Base-by-base conservation (phyloP, 2,888 invertebrate species). In the Sesamia inferens region DNA sequence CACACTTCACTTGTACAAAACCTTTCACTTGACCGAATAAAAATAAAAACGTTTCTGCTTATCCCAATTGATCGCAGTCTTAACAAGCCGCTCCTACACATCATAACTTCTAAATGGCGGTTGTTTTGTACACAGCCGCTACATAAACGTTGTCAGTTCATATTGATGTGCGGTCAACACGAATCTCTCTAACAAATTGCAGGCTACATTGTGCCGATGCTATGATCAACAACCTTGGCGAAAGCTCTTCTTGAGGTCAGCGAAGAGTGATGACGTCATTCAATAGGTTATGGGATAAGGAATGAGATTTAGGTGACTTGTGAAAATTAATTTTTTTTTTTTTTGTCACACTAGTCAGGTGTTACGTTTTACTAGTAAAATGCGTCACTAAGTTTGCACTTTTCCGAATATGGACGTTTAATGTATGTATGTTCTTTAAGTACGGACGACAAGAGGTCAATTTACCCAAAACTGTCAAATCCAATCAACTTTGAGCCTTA, bases 141-240 rank as follows among this genome's bases (percentile, higher is more conserved):
- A 16, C 24, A 54, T 24, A 13, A 63, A 16, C 57, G n/a, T 55
- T 31, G 73, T 65, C 42, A 1, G 64, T 0, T 6, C 6, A 59
- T 77, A 81, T 82, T 82, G 48, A 82, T 81, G 73, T 65, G 64
- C 16, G 14, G 24, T n/a, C 44, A 68, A 42, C 82, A 81, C 82
- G 80, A 61, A 74, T 66, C 63, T 70, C 59, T 59, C 61, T 51
- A 62, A 54, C 61, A 64, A 65, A 82, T 78, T 63, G 54, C 55
- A 11, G 47, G 2, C 62, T n/a, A 5, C 19, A 61, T 19, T 39
- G 47, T 31, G n/a, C 13, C 44, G 62, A 55, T 76, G 42, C 61
- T 42, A 63, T 69, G 61, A 74, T 54, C 42, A 42, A 42, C 55
- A 64, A 54, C 55, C 11, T 51, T 14, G 31, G n/a, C 7, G 31